phyloP scores from a whole-genome alignment of 2,888 invertebrate genomes.

The Hydraecia micacea region DNA sequence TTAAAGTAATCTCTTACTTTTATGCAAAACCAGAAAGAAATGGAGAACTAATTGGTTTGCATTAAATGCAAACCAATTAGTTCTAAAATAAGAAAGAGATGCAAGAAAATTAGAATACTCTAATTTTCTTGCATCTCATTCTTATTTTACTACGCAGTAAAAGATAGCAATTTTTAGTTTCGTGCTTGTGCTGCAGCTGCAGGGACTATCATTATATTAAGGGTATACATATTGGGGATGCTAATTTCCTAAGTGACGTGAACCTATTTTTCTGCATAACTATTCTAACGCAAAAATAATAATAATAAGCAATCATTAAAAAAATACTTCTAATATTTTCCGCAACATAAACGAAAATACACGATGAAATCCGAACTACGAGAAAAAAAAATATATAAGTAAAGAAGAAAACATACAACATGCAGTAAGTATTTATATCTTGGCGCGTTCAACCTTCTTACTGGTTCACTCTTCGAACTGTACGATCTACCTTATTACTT shows the following conservation, averaged over 20 bases:
- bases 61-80: too few species aligned
- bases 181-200: neutral
- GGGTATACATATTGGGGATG: neutral
- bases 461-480: slow-evolving; percentile 41
- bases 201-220: neutral
- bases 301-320: neutral
- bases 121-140: neutral
- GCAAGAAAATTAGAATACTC: too few species aligned
- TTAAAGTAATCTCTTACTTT: neutral
- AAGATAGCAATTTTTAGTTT: neutral
- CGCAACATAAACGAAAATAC: slow-evolving; percentile 2
- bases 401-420: slow-evolving; percentile 66
- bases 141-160: neutral
- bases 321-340: slow-evolving; percentile 15
- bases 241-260: neutral
- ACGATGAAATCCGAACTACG: slow-evolving; percentile 19
- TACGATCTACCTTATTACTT: slow-evolving; percentile 76
- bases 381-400: slow-evolving; percentile 38
- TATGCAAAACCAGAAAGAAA: neutral
- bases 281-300: neutral
- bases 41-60: neutral
- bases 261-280: neutral
- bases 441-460: slow-evolving; percentile 19
- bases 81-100: too few species aligned
- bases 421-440: slow-evolving; percentile 25